Evolutionary conservation across 2,797 vertebrate species (phyloP).

Genomic region (Sebastolobus alascanus): DNA sequence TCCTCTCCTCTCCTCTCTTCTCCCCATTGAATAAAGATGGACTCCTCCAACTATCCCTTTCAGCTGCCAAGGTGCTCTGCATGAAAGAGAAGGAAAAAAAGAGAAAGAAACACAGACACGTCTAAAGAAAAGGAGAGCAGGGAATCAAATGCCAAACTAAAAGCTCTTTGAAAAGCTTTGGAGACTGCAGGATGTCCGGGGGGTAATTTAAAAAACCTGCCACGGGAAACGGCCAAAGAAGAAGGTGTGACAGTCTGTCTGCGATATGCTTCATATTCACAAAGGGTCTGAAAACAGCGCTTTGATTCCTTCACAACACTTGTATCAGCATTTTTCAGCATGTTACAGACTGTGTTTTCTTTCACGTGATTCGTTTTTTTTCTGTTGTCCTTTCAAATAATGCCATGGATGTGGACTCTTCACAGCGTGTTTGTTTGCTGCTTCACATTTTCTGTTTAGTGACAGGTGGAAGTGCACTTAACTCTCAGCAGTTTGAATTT

Average conservation of each 20-base stretch:
- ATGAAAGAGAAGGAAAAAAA: slow-evolving; percentile 50
- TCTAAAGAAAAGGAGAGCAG: slow-evolving; percentile 60
- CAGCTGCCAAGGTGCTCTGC: slow-evolving; percentile 68
- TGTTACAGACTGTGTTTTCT: slow-evolving; percentile 19
- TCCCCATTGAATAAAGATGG: slow-evolving; percentile 49
- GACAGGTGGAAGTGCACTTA: background rate
- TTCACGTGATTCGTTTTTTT: slow-evolving; percentile 41
- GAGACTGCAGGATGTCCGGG: slow-evolving; percentile 61
- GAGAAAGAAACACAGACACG: slow-evolving; percentile 34
- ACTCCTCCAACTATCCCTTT: slow-evolving; percentile 58
- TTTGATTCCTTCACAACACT: slow-evolving; percentile 59
- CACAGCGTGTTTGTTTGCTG: slow-evolving; percentile 22
- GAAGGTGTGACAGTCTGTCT: slow-evolving; percentile 61
- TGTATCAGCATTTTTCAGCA: slow-evolving; percentile 46
- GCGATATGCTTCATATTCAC: slow-evolving; percentile 68
- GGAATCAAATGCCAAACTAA: slow-evolving; percentile 75
- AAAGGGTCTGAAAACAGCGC: slow-evolving; percentile 44
- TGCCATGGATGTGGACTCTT: slow-evolving; percentile 31
- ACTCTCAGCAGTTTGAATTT: background rate
- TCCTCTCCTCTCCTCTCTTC: slow-evolving; percentile 16
- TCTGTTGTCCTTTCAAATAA: slow-evolving; percentile 47
- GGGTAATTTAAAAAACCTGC: slow-evolving; percentile 65
- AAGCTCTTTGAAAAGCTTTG: slow-evolving; percentile 68
- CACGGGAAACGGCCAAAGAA: slow-evolving; percentile 57
- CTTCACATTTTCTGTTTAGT: slow-evolving; percentile 15